These are phyloP conservation scores for Pristionchus pacificus DNA, from an alignment of 1,140 invertebrate genomes.

Conservation along the genomic window DNA sequence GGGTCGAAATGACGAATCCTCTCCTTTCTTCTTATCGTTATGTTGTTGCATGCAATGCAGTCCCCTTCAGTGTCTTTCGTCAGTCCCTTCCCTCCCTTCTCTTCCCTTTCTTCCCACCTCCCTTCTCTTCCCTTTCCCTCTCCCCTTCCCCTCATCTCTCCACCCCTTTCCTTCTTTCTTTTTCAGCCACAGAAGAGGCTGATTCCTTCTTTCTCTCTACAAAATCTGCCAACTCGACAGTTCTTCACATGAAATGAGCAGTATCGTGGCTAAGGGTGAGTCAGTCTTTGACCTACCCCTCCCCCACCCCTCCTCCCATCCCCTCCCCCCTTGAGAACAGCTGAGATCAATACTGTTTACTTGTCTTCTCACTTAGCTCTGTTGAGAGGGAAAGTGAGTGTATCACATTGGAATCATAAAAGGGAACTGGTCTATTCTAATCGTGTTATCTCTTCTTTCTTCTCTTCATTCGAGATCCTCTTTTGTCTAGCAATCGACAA, in stretches of 20 bases:
- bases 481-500: no score
- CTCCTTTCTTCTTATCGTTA: background rate
- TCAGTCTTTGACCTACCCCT: no score
- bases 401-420: no score
- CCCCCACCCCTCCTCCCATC: background rate
- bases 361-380: background rate
- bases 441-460: no score
- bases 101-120: background rate
- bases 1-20: background rate
- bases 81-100: background rate
- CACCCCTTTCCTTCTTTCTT: background rate
- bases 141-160: background rate
- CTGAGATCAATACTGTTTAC: background rate
- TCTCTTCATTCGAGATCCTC: no score
- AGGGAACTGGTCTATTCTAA: no score
- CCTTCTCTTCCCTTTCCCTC: background rate
- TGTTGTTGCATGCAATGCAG: background rate
- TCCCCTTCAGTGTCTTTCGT: background rate
- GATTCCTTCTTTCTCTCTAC: background rate
- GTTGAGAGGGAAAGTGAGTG: background rate
- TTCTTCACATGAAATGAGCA: no score
- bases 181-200: background rate
- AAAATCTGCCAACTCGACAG: background rate
- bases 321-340: background rate
- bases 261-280: background rate